These are phyloP conservation scores for Holocentrus rufus DNA, from an alignment of 2,797 vertebrate genomes.

Conservation along the genomic window DNA sequence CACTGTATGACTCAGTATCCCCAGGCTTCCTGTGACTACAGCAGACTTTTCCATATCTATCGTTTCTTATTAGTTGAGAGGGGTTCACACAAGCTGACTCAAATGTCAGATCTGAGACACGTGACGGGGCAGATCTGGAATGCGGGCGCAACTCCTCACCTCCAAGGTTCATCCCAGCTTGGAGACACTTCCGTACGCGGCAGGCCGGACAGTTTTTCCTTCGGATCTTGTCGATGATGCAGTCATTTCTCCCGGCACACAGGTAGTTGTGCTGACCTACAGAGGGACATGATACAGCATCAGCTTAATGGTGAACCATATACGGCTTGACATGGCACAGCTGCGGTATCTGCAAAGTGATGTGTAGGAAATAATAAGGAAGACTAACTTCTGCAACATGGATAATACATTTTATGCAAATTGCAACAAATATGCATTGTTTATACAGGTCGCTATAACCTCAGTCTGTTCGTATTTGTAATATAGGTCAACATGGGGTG, in stretches of 20 bases:
- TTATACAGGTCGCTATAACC: too few species aligned
- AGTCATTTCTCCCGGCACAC: constrained; percentile 98
- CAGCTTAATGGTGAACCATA: neutral
- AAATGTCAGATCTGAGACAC: constrained; percentile 59
- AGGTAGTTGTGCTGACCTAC: constrained; percentile 99
- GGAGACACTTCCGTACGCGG: constrained; percentile 97
- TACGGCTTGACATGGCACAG: constrained; percentile 26
- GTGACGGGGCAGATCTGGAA: constrained; percentile 52
- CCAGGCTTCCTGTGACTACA: constrained; percentile 51
- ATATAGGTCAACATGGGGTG: constrained; percentile 59
- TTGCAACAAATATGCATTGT: constrained; percentile 1
- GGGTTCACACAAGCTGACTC: constrained; percentile 45
- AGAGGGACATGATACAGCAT: constrained; percentile 42
- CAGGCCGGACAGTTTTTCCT: constrained; percentile 99
- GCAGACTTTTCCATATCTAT: constrained; percentile 49
- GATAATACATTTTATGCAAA: neutral
- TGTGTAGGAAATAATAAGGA: neutral
- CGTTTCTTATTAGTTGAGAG: constrained; percentile 39
- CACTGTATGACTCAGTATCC: constrained; percentile 62
- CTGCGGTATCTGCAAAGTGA: constrained; percentile 19
- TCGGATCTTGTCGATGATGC: constrained; percentile 99
- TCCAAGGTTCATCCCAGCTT: constrained; percentile 99
- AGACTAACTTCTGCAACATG: neutral
- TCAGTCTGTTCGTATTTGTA: constrained; percentile 19
- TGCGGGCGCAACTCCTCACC: constrained; percentile 80